Evolutionary conservation across 2,797 vertebrate genomes (phyloP).

Genomic region (Lagorchestes hirsutus): DNA sequence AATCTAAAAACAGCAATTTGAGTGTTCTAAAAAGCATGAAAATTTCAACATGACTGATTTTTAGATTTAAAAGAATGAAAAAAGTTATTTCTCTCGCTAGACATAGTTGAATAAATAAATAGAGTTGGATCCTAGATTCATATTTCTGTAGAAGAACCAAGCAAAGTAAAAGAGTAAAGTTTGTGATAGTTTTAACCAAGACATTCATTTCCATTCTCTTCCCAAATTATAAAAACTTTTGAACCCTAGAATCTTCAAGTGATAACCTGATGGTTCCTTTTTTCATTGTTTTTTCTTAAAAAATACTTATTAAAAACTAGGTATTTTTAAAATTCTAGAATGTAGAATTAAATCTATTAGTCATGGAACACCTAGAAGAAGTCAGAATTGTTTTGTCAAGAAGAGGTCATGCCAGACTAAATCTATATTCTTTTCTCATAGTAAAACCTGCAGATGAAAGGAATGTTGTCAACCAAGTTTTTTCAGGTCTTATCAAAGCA

Average conservation of each 20-base stretch:
- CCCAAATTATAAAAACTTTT: background rate
- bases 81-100: background rate
- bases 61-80: conserved; percentile 4
- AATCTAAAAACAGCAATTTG: background rate
- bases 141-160: background rate
- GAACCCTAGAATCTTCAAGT: background rate
- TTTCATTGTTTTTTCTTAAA: background rate
- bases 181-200: background rate
- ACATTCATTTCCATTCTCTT: fast-evolving
- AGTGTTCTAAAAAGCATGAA: background rate
- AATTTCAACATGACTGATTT: background rate
- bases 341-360: background rate
- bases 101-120: background rate
- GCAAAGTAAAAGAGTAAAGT: background rate
- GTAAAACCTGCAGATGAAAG: background rate
- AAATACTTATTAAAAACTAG: background rate
- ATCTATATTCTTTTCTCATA: background rate
- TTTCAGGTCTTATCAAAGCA: background rate
- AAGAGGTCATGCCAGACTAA: background rate
- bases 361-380: background rate
- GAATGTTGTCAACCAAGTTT: background rate
- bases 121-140: background rate
- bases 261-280: fast-evolving
- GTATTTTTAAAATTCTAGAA: background rate
- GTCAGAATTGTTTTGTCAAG: background rate